Evolutionary conservation across 2,888 invertebrate genomes (phyloP), one percentile per base, ranked within the genome.

Genomic region (Chydorus sphaericus): DNA sequence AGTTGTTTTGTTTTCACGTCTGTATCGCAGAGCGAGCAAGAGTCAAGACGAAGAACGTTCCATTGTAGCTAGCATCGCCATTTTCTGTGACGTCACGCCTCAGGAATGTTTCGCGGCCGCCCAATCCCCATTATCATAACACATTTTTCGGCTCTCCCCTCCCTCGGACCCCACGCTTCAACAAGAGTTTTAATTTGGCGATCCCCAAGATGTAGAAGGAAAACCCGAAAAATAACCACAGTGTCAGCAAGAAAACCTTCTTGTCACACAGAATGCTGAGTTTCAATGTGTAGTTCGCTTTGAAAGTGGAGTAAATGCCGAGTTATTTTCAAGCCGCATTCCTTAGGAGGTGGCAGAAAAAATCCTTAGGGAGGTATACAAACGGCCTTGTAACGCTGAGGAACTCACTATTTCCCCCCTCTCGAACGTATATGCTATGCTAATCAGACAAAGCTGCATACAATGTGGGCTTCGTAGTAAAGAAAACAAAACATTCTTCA

Each of bases 41-140:
- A 44, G 26, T 44, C 44, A 44, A 20, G 44, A 44, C 44, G 44
- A 26, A 23, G 44, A 44, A 28, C 23, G 44, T 44, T 44, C 28
- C 44, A 44, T 44, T 44, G 44, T 44, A 44, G 44, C 23, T 44
- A 44, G 44, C 44, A 44, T 23, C 44, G 44, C 44, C 44, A 44
- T 44, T 44, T 52, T 36, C 36, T 52, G 52, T 52, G 52, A 52
- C 52, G 52, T 52, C 52, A 52, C 26, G 39, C 39, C 39, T 8
- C 8, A 36, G 52, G 52, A 52, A 52, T 52, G 52, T 37, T 33
- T 16, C n/a, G n/a, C n/a, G n/a, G n/a, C n/a, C n/a, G n/a, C n/a
- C n/a, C n/a, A n/a, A n/a, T n/a, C n/a, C 52, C 52, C 36, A 52
- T 52, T 52, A 52, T 52, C 52, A 52, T 52, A 52, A 52, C 52